phyloP scores from a whole-genome alignment of 92 coral and sea anemone species.

The Virgularia gustaviana region DNA sequence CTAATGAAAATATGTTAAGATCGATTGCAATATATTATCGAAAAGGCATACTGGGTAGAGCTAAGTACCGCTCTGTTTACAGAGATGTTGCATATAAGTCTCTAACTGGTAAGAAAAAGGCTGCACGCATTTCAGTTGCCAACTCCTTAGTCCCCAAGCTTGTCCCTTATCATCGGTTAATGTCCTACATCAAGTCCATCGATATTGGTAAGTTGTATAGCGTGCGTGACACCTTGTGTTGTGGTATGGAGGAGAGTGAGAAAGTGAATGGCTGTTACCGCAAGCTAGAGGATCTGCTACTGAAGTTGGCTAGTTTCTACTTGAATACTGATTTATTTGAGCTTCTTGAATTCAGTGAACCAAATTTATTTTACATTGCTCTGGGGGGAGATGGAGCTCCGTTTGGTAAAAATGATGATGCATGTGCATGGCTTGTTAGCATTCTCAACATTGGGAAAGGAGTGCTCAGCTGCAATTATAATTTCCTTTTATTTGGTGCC shows the following conservation, averaged over 20 bases:
- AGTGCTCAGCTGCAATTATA: slow-evolving; percentile 63
- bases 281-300: slow-evolving; percentile 33
- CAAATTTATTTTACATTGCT: slow-evolving; percentile 56
- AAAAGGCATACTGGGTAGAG: slow-evolving; percentile 54
- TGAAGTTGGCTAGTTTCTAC: slow-evolving; percentile 57
- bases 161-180: slow-evolving; percentile 37
- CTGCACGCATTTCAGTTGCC: slow-evolving; percentile 32
- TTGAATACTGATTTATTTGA: slow-evolving; percentile 50
- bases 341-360: slow-evolving; percentile 55
- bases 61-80: slow-evolving; percentile 36
- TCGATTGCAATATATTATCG: no score
- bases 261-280: slow-evolving; percentile 61
- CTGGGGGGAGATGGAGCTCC: slow-evolving; percentile 64
- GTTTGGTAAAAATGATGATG: slow-evolving; percentile 64
- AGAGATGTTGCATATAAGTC: slow-evolving; percentile 19
- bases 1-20: no score
- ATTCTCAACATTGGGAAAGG: slow-evolving; percentile 65
- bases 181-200: slow-evolving; percentile 8
- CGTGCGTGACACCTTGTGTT: slow-evolving; percentile 35
- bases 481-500: slow-evolving; percentile 61
- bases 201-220: slow-evolving; percentile 28
- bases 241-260: slow-evolving; percentile 50
- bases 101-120: slow-evolving; percentile 22
- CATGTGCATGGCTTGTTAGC: slow-evolving; percentile 65
- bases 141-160: slow-evolving; percentile 33